Conservation (phyloP, 2,797 vertebrate species). For the Chelmon rostratus region DNA sequence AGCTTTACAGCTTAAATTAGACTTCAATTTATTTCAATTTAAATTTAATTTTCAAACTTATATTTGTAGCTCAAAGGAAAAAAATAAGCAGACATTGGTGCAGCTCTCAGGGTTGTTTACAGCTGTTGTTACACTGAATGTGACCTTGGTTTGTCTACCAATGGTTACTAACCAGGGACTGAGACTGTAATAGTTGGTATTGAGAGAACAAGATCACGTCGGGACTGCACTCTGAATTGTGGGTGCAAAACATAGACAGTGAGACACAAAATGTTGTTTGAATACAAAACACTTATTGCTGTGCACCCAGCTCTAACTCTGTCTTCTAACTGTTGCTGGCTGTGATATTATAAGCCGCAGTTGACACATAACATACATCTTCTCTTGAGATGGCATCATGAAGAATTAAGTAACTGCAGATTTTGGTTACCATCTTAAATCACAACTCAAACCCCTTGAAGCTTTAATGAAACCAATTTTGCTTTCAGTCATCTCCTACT, state of each 20-base stretch:
- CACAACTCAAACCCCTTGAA: slow-evolving; percentile 3
- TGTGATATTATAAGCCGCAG: slow-evolving; percentile 12
- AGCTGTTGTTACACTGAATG: slow-evolving; percentile 25
- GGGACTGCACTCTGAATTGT: background rate
- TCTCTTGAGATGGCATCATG: slow-evolving; percentile 21
- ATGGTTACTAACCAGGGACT: slow-evolving; percentile 18
- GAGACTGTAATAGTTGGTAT: background rate
- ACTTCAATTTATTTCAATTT: too few species aligned
- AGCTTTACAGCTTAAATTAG: too few species aligned
- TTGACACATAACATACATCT: background rate
- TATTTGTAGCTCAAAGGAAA: slow-evolving; percentile 12
- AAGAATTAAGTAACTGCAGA: slow-evolving; percentile 27
- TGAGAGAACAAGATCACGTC: slow-evolving; percentile 12
- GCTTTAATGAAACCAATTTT: slow-evolving; percentile 7
- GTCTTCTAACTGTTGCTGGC: too few species aligned
- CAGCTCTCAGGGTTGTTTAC: slow-evolving; percentile 8
- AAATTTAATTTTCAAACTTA: too few species aligned
- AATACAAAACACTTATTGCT: slow-evolving; percentile 30
- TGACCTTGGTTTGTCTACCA: slow-evolving; percentile 40
- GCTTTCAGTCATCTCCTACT: background rate
- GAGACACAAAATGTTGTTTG: slow-evolving; percentile 33
- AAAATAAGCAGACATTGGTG: slow-evolving; percentile 21
- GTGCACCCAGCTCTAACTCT: slow-evolving; percentile 15
- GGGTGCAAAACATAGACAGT: background rate
- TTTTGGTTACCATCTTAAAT: slow-evolving; percentile 23